These are phyloP conservation scores for Apodemus speciosus DNA, from an alignment of 2,113 vertebrate genomes.

Conservation along the genomic window DNA sequence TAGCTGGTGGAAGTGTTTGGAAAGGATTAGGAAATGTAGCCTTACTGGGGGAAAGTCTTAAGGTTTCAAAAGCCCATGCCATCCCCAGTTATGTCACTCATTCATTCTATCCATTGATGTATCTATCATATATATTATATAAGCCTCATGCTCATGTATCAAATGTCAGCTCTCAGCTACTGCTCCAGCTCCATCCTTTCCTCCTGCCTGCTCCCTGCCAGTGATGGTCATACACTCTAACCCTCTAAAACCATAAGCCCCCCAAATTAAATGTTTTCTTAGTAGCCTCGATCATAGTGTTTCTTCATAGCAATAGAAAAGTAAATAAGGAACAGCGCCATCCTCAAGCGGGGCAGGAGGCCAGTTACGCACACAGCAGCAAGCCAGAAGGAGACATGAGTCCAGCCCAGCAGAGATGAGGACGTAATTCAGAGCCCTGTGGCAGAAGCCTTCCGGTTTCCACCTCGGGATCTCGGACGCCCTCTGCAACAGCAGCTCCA, in stretches of 20 bases:
- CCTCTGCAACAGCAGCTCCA: too few species aligned
- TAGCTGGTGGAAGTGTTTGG: not conserved
- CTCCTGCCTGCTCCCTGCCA: not conserved
- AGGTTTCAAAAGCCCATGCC: not conserved
- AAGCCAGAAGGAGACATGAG: too few species aligned
- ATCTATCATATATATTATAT: not conserved
- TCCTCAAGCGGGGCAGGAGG: too few species aligned
- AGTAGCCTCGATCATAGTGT: not conserved
- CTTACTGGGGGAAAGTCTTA: not conserved
- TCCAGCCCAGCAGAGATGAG: too few species aligned
- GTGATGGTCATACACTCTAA: not conserved
- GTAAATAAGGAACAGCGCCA: too few species aligned
- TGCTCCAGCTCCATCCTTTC: too few species aligned
- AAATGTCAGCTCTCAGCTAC: not conserved
- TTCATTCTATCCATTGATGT: too few species aligned
- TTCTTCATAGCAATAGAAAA: not conserved
- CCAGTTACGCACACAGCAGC: too few species aligned
- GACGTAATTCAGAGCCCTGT: too few species aligned
- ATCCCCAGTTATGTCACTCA: not conserved
- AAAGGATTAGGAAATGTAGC: not conserved
- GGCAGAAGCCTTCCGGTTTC: too few species aligned
- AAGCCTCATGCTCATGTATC: not conserved
- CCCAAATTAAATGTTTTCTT: not conserved
- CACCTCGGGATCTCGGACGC: too few species aligned
- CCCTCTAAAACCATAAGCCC: not conserved